Conservation (phyloP, 1,140 invertebrate species). For the Drosophila nebulosa region DNA sequence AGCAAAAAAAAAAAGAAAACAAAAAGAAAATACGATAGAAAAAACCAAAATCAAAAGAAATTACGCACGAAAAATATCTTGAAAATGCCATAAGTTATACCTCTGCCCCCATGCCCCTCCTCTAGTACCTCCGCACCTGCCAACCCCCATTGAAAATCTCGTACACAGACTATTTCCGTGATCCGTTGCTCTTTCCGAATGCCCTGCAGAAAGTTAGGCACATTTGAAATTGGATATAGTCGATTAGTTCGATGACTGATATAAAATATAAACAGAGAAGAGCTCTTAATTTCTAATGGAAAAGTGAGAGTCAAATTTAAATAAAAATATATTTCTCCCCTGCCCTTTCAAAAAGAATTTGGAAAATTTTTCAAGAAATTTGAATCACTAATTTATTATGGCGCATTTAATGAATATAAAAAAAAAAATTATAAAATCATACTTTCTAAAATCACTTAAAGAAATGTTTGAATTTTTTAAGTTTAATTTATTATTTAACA, state of each 20-base stretch:
- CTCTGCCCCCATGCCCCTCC: constrained; percentile 12
- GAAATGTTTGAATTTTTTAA: not conserved
- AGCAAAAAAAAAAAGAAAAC: constrained; percentile 24
- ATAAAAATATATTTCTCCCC: not conserved
- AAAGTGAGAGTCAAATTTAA: not conserved
- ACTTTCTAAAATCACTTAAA: not conserved
- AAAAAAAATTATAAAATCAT: not conserved
- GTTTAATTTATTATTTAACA: no score
- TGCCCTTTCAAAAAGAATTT: not conserved
- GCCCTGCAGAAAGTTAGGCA: constrained; percentile 61
- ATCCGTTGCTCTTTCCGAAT: constrained; percentile 50
- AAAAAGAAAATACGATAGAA: constrained; percentile 6
- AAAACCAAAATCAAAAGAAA: constrained; percentile 60
- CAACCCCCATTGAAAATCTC: constrained; percentile 7
- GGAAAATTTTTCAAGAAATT: not conserved
- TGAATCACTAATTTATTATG: not conserved
- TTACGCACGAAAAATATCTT: constrained; percentile 76
- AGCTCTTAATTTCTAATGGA: not conserved
- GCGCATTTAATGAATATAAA: not conserved
- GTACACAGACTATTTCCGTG: constrained; percentile 59
- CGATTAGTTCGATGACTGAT: not conserved
- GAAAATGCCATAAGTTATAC: constrained; percentile 75
- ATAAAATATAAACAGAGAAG: not conserved
- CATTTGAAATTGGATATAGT: constrained; percentile 22
- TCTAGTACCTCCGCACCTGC: constrained; percentile 7